Percentiles rank a stretch among this genome's conserved stretches.
Evolutionary conservation across 2,113 vertebrate genomes (phyloP).

Genomic region (Gorsachius goisagi): DNA sequence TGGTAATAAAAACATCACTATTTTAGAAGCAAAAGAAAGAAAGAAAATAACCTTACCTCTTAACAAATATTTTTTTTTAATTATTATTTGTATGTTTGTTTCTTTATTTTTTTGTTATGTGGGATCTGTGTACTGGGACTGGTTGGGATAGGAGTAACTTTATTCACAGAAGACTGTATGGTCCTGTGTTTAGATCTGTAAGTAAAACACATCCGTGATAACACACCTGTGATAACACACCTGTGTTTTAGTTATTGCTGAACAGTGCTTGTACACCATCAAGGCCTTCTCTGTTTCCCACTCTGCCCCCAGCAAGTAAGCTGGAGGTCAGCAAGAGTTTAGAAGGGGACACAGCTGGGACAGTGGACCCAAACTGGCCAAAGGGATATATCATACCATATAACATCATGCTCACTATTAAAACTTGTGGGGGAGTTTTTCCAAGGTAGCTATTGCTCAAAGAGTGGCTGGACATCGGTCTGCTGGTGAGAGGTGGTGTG

Average conservation of each 20-base stretch:
- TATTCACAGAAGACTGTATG: neutral
- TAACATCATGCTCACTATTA: neutral
- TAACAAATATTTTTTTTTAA: neutral
- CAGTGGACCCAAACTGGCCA: neutral
- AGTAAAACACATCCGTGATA: neutral
- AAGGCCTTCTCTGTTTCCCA: neutral
- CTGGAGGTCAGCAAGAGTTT: neutral
- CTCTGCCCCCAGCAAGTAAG: fast-evolving
- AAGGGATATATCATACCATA: neutral
- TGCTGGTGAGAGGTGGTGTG: neutral
- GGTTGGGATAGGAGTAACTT: neutral
- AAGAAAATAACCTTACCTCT: neutral
- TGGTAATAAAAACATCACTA: neutral
- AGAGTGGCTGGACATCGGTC: neutral
- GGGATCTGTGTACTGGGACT: fast-evolving
- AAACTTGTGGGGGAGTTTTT: neutral
- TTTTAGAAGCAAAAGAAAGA: neutral
- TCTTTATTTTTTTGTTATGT: neutral
- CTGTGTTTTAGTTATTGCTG: neutral
- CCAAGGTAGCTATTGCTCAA: neutral
- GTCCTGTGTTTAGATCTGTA: neutral
- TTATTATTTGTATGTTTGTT: neutral
- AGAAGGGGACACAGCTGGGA: neutral
- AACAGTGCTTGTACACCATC: neutral
- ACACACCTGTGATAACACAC: neutral